Base-by-base conservation (phyloP, 2,797 vertebrate species). In the Cyprinodon diabolis region DNA sequence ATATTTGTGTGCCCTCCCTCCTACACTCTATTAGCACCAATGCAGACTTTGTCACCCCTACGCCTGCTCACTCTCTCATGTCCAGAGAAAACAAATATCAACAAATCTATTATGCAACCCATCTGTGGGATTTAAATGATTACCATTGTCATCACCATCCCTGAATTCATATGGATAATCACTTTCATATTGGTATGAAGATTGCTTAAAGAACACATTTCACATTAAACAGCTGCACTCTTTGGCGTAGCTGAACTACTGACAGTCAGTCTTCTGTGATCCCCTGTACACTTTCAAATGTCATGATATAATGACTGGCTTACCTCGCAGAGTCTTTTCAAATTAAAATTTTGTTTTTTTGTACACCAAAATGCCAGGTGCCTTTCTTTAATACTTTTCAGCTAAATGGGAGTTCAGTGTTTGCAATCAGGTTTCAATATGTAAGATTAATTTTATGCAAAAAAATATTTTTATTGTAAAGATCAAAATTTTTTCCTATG, bases 321-420 rank as follows among this genome's bases (percentile, higher is more conserved):
- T 48, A 72, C 73, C 51, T 73, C 63, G 23, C 63, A 79, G 58
- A 1, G 21, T 76, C 21, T 75, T 68, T 6, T 40, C 48, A 69
- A 66, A 47, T 37, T 45, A 58, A 4, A 67, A 55, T 48, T 0
- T 37, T 23, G 17, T 58, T 66, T 56, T 45, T 74, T 73, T 66
- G 78, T 55, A 48, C 57, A 37, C 4, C 54, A 70, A 92, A 91
- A 92, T 74, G 86, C 76, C 86, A 89, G 63, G 66, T 37, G 88
- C 86, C 87, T 79, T 75, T 76, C 54, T 82, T 76, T 68, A 69
- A 49, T 23, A 52, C 77, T 48, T 49, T 10, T 40, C 17, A 40
- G 76, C 51, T 63, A 68, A 77, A 77, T 11, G 60, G 13, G 71
- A 45, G 72, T 66, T 72, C 47, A 62, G 43, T 5, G 66, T 76